Evolutionary conservation across 2,888 invertebrate genomes (phyloP), one percentile per base, ranked within the genome.

Genomic region (Tipula helvola): DNA sequence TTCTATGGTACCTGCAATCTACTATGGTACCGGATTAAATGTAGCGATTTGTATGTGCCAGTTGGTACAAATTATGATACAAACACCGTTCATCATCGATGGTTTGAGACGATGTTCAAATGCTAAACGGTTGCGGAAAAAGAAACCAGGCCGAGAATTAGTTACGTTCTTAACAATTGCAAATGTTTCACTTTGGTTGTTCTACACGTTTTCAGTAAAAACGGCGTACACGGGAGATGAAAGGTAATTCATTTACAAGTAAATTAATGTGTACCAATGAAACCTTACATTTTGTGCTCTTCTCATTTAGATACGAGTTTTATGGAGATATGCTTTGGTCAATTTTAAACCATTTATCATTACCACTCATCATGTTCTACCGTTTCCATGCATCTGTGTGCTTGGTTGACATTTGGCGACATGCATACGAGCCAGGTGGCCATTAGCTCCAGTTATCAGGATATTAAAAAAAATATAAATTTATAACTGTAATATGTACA

Each of bases 321-420:
- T 96, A 95, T 89, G 96, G 96, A 36, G 93, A 94, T 89, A 87
- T 86, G 1, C 89, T 94, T 41, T 96, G 96, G 96, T 94, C 95
- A 5, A 93, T 96, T 85, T 92, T 96, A 5, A 95, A 95, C 36
- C 96, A 96, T 89, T 92, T 95, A 89, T 94, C 95, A 47, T 91
- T 95, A 12, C 96, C 96, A 0, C 91, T 96, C 3, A 95, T 95
- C 87, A 95, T 96, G 93, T 96, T 96, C 91, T 96, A 95, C 89
- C 92, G 96, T 87, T 96, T 96, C 90, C 96, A 96, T 89, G 95
- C 95, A 0, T 94, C 95, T n/a, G 96, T 95, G 0, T 96, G 96
- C 89, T 93, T 96, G 85, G 95, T 95, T 12, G 95, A 96, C 90
- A 95, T 96, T 88, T 96, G 96, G 96, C 94, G 95, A 89, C 94